These are phyloP conservation scores for Cyphomyrmex costatus DNA, from an alignment of 1,140 invertebrate genomes.

Conservation along the genomic window DNA sequence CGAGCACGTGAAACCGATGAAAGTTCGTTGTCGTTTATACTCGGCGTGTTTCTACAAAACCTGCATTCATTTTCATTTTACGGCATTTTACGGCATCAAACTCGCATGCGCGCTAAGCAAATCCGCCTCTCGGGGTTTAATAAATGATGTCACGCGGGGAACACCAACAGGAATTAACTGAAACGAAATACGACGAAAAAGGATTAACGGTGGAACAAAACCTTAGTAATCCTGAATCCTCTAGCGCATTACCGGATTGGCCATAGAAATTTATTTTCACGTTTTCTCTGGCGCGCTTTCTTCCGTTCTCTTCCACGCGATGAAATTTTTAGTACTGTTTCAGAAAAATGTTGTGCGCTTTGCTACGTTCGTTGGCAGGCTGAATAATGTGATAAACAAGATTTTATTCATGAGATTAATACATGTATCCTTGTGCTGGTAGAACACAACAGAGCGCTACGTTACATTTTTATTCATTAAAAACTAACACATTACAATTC, in stretches of 20 bases:
- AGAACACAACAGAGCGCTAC: background rate
- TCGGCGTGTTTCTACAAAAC: background rate
- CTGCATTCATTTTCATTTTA: constrained; percentile 38
- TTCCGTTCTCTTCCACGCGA: constrained; percentile 6
- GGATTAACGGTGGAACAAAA: constrained; percentile 58
- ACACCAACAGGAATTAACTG: constrained; percentile 56
- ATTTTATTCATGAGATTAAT: constrained; percentile 50
- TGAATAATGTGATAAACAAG: constrained; percentile 40
- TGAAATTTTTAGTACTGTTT: constrained; percentile 45
- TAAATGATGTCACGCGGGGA: constrained; percentile 65
- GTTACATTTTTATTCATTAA: constrained; percentile 3
- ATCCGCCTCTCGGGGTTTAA: constrained; percentile 26
- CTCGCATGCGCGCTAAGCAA: constrained; percentile 6
- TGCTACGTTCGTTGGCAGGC: background rate
- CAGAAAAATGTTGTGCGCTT: constrained; percentile 52
- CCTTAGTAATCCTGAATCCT: constrained; percentile 53
- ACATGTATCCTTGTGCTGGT: background rate
- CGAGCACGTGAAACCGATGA: background rate
- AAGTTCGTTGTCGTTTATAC: constrained; percentile 10
- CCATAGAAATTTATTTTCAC: constrained; percentile 59
- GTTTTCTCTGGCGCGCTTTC: constrained; percentile 26
- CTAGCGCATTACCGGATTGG: constrained; percentile 55
- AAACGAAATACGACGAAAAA: constrained; percentile 59
- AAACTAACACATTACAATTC: background rate
- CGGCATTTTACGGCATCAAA: constrained; percentile 38